Evolutionary conservation across 1,140 invertebrate genomes (phyloP).

Genomic region (Helicoverpa armigera): DNA sequence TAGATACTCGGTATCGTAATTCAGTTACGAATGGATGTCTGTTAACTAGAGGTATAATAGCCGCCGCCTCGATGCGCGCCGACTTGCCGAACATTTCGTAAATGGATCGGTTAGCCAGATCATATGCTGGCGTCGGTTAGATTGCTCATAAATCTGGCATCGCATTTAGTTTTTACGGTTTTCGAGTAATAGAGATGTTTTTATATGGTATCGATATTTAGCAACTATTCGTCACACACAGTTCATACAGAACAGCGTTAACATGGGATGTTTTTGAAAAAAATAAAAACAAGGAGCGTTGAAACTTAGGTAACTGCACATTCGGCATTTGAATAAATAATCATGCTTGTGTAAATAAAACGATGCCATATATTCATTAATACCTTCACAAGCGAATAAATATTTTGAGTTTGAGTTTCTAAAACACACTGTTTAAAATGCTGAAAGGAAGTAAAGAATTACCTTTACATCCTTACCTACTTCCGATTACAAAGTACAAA

Average conservation of each 20-base stretch:
- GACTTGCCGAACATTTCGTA: constrained; percentile 71
- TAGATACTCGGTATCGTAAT: constrained; percentile 59
- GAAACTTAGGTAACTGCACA: no score
- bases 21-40: constrained; percentile 64
- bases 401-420: no score
- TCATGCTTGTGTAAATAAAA: no score
- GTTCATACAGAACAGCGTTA: no score
- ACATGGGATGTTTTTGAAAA: no score
- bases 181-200: neutral
- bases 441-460: neutral
- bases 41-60: constrained; percentile 66
- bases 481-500: neutral
- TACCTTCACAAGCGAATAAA: no score
- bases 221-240: neutral
- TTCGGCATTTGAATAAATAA: no score
- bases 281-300: no score
- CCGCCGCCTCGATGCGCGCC: constrained; percentile 57
- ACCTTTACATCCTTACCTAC: neutral
- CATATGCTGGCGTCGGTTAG: constrained; percentile 37
- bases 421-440: neutral
- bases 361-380: no score
- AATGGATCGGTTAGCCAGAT: constrained; percentile 65
- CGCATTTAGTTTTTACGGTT: neutral
- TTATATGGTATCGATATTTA: neutral
- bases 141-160: constrained; percentile 19